phyloP scores from a whole-genome alignment of 2,888 invertebrate genomes.

The Dinocampus coccinellae region DNA sequence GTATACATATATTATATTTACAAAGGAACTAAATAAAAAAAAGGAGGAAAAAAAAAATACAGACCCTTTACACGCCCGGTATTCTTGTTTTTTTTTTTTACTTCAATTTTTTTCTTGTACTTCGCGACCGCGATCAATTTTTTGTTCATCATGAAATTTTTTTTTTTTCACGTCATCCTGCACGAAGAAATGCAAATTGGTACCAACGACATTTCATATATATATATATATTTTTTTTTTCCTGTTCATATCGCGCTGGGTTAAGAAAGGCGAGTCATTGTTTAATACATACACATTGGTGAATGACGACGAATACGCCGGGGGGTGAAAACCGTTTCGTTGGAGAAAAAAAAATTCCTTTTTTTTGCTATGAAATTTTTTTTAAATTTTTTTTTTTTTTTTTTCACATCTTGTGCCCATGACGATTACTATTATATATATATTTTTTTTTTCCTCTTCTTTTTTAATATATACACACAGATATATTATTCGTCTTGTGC shows the following conservation, averaged over 20 bases:
- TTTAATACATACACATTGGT: constrained; percentile 29
- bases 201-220: constrained; percentile 24
- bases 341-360: neutral
- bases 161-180: constrained; percentile 40
- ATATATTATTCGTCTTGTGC: no score
- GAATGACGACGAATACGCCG: constrained; percentile 9
- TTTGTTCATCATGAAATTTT: constrained; percentile 47
- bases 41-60: constrained; percentile 35
- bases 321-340: constrained; percentile 24
- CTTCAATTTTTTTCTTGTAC: constrained; percentile 30
- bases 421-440: no score
- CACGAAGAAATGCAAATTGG: constrained; percentile 12
- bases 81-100: constrained; percentile 27
- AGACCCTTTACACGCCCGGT: constrained; percentile 35
- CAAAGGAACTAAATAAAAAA: neutral
- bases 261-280: constrained; percentile 47
- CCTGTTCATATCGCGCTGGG: constrained; percentile 49
- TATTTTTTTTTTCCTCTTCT: neutral
- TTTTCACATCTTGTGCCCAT: neutral
- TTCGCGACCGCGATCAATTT: constrained; percentile 40
- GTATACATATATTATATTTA: neutral
- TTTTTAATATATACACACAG: neutral
- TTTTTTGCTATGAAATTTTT: neutral
- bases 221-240: constrained; percentile 28
- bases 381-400: constrained; percentile 4